Evolutionary conservation across 2,888 invertebrate genomes (phyloP), one percentile per base, ranked within the genome.

Genomic region (Drosophila borborema): DNA sequence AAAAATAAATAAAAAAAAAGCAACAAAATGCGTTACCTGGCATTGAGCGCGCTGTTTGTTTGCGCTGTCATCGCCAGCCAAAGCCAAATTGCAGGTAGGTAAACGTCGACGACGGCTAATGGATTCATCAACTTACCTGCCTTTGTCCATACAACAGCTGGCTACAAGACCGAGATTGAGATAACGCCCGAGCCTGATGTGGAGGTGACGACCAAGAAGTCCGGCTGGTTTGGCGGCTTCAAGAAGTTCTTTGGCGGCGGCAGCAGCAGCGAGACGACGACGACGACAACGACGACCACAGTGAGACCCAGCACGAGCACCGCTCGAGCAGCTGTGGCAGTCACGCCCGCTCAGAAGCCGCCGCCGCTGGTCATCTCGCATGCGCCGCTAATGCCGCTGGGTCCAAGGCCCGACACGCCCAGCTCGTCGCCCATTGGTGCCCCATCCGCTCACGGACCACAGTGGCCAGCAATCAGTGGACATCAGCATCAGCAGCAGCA

Each of bases 381-480:
- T 73, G 91, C 92, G 5, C 92, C 91, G 5, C 51, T 91, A 7
- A 80, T 86, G 80, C 92, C 91, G 0, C 51, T 91, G 51, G 92
- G 92, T 10, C 92, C 92, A 7, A 83, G 92, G 5, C 91, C 91
- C 1, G 92, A 92, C 46, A 92, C 92, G 31, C 92, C 91, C 2
- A 71, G 76, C 7, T 89, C 92, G 0, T 87, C 92, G 8, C 91
- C 92, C 0, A 82, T 88, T 14, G 91, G 82, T 2, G 77, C 67
- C 0, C 10, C 66, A 0, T 16, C 68, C 14, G 51, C 62, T 0
- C 74, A 74, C 12, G 83, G 78, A 3, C 84, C 85, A 0, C 89
- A 90, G 48, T 91, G 91, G 90, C 91, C 91, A 3, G 45, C 67
- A 10, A 66, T 69, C 12, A 51, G 18, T 71, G 45, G 16, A 14